These are phyloP conservation scores for Netelia inedita DNA, from an alignment of 2,888 invertebrate genomes.

Conservation along the genomic window DNA sequence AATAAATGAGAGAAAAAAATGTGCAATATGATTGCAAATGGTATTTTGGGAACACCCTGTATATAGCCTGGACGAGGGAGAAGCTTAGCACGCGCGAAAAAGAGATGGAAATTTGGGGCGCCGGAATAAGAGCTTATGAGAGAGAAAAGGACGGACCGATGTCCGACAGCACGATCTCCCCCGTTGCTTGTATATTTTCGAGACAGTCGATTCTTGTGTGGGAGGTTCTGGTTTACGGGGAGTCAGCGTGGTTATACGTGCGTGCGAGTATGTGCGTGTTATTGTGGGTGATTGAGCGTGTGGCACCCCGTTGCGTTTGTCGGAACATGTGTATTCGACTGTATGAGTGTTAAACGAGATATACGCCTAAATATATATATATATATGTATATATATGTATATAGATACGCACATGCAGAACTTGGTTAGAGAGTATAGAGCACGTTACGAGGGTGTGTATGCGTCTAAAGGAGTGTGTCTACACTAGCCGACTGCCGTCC, in stretches of 20 bases:
- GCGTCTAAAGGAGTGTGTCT: constrained; percentile 55
- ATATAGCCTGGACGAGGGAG: constrained; percentile 14
- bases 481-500: constrained; percentile 44
- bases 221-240: constrained; percentile 44
- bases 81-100: constrained; percentile 36
- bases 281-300: constrained; percentile 58
- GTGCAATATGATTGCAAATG: not conserved
- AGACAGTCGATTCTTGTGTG: constrained; percentile 52
- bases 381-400: constrained; percentile 10
- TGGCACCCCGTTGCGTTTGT: constrained; percentile 60
- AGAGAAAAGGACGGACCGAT: constrained; percentile 32
- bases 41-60: not conserved
- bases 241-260: not conserved
- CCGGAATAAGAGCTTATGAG: constrained; percentile 22
- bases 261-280: constrained; percentile 13
- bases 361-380: constrained; percentile 28
- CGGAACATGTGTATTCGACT: constrained; percentile 52
- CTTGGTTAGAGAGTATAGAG: not conserved
- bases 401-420: not conserved
- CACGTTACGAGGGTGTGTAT: constrained; percentile 48
- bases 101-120: not conserved
- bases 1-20: not conserved
- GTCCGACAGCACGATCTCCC: not conserved
- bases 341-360: constrained; percentile 48
- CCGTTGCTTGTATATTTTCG: constrained; percentile 32